Evolutionary conservation across 2,888 invertebrate genomes (phyloP).

Genomic region (Zaprionus bogoriensis): DNA sequence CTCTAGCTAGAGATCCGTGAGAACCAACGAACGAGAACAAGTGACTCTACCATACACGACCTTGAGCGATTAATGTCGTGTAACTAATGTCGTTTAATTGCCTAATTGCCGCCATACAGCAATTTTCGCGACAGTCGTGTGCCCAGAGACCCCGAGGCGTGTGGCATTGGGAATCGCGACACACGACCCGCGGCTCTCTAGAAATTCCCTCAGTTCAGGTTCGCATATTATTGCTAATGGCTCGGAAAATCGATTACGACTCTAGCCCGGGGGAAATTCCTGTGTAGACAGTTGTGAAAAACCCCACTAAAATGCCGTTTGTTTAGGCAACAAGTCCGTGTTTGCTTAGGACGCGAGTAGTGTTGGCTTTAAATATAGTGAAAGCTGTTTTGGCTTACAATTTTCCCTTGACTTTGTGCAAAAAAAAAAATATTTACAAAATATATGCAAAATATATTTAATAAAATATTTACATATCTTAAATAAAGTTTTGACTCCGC

Average conservation of each 20-base stretch:
- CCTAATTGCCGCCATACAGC: conserved; percentile 56
- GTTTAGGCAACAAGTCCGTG: neutral
- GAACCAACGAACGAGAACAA: neutral
- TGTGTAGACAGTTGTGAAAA: too few species aligned
- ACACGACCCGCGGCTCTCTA: too few species aligned
- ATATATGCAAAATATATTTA: neutral
- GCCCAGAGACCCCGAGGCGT: conserved; percentile 34
- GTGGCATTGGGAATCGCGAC: conserved; percentile 66
- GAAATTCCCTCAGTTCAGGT: too few species aligned
- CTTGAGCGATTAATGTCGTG: conserved; percentile 49
- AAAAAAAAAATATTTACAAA: neutral
- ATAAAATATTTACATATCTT: neutral
- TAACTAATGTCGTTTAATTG: conserved; percentile 67
- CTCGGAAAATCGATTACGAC: neutral
- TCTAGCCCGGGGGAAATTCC: neutral
- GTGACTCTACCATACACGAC: conserved; percentile 19
- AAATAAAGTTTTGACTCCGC: neutral
- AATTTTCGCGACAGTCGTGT: neutral
- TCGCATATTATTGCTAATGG: conserved; percentile 31
- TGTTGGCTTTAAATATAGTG: too few species aligned
- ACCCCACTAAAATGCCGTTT: neutral
- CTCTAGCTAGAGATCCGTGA: neutral
- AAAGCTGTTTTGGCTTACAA: neutral
- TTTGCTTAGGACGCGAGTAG: neutral
- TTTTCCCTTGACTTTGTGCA: neutral